phyloP scores from a whole-genome alignment of 2,888 invertebrate species.

The Tetragnatha montana region DNA sequence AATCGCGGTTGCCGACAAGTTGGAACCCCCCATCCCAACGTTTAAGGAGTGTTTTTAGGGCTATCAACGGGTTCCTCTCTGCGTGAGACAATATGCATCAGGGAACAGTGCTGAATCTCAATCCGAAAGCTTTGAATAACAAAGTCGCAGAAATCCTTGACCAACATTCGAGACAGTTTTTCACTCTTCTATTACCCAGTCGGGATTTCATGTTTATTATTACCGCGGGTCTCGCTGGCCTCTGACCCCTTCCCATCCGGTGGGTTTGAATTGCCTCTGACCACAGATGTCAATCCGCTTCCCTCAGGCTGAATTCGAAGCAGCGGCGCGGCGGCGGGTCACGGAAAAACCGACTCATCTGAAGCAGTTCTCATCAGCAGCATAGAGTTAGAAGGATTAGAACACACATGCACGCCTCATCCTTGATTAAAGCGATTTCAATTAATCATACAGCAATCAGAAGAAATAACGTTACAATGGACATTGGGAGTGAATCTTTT shows the following conservation, averaged over 20 bases:
- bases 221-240: slow-evolving; percentile 16
- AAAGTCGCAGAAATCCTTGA: slow-evolving; percentile 39
- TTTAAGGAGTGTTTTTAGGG: background rate
- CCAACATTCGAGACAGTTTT: slow-evolving; percentile 30
- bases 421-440: too few species aligned
- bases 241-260: slow-evolving; percentile 17
- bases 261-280: slow-evolving; percentile 1
- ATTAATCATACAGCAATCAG: too few species aligned
- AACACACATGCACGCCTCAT: too few species aligned
- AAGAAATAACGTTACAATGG: too few species aligned
- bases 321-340: background rate
- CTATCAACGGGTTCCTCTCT: background rate
- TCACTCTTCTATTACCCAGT: slow-evolving; percentile 2
- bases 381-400: too few species aligned
- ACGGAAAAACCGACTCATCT: slow-evolving; percentile 3
- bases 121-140: slow-evolving; percentile 5
- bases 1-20: background rate
- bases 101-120: background rate
- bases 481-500: too few species aligned
- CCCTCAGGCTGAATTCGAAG: background rate
- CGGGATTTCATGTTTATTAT: slow-evolving; percentile 33
- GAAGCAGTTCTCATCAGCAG: background rate
- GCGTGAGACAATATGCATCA: background rate
- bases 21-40: background rate
- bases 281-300: background rate